A percentile compares a stretch with the other conserved stretches of the same genome.
Evolutionary conservation across 2,888 invertebrate species (phyloP).

Genomic region (Calliopum simillimum): DNA sequence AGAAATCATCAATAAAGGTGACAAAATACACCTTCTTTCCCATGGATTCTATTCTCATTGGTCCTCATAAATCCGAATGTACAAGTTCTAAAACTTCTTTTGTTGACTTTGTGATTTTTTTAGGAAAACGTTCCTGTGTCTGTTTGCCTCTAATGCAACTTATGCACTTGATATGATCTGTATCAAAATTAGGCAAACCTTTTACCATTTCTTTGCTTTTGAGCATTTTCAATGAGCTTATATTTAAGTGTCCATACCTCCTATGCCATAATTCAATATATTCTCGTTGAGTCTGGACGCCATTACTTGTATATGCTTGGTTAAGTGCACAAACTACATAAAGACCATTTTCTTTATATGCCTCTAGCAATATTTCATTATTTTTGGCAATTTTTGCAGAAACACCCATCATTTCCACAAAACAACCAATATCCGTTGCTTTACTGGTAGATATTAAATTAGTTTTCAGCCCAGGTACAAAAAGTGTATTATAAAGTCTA

Average conservation of each 20-base stretch:
- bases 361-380: conserved; percentile 18
- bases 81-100: neutral
- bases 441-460: neutral
- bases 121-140: no score
- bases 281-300: neutral
- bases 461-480: neutral
- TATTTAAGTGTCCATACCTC: conserved; percentile 34
- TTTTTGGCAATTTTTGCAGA: neutral
- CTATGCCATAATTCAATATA: conserved; percentile 35
- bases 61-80: no score
- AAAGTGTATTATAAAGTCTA: neutral
- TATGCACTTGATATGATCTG: conserved; percentile 20
- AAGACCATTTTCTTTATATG: conserved; percentile 16
- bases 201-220: conserved; percentile 30
- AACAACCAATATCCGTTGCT: neutral
- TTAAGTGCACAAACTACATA: conserved; percentile 20
- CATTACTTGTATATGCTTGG: neutral
- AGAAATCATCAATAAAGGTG: conserved; percentile 39
- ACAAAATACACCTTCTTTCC: conserved; percentile 41
- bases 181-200: conserved; percentile 30
- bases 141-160: conserved; percentile 34
- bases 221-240: conserved; percentile 23
- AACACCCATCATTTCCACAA: neutral
- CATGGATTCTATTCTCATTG: conserved; percentile 34
- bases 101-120: no score